Evolutionary conservation across 2,113 vertebrate species (phyloP).

Genomic region (Cyphomyrus discorhynchus): DNA sequence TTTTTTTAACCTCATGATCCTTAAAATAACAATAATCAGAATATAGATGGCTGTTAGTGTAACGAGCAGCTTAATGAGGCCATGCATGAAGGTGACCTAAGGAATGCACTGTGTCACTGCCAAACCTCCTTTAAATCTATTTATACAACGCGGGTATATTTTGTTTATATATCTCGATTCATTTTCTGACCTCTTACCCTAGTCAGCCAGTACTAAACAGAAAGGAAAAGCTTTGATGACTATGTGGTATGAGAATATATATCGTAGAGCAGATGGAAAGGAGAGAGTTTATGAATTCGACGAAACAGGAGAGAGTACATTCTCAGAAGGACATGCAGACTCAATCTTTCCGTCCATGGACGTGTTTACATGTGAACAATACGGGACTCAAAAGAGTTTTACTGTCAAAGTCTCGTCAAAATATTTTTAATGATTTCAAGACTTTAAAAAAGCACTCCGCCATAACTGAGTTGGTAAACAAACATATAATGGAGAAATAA

Average conservation of each 20-base stretch:
- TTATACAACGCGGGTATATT: background rate
- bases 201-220: background rate
- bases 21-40: slow-evolving; percentile 20
- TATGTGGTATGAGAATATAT: background rate
- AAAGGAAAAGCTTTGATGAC: background rate
- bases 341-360: background rate
- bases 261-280: background rate
- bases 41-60: slow-evolving; percentile 4
- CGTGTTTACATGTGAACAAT: background rate
- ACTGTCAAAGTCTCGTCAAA: background rate
- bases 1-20: background rate
- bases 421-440: background rate
- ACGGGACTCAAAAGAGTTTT: background rate
- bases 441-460: background rate
- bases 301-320: background rate
- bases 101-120: background rate
- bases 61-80: slow-evolving; percentile 12
- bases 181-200: background rate
- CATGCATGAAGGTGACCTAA: slow-evolving; percentile 14
- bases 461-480: background rate
- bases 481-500: background rate
- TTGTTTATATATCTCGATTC: background rate
- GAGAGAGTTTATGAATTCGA: background rate
- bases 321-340: background rate
- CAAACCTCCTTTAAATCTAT: background rate